Evolutionary conservation across 1,140 invertebrate genomes (phyloP), one percentile per base, ranked within the genome.

Genomic region (Pachyrhynchus sulphureomaculatus): DNA sequence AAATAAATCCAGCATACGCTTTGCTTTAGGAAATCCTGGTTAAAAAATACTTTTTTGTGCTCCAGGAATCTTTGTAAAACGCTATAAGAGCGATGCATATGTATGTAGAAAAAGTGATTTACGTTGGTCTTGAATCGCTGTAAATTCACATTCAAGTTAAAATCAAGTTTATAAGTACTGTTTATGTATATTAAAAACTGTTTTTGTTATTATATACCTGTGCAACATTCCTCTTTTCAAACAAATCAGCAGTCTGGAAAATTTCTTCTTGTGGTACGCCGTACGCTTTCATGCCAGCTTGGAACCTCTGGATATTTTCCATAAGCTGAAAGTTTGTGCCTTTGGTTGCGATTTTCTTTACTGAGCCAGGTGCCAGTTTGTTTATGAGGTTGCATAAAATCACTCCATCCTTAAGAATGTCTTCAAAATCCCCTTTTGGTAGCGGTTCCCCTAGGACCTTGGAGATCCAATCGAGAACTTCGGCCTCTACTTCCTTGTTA

Each of bases 281-380:
- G 73, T 97, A 97, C 60, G 90, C 89, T 78, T 93, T 95, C 34
- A 91, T 86, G 0, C 91, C 94, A 13, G 91, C 90, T 81, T 98
- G 95, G 82, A 98, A 98, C 86, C 91, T 87, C 77, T 96, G 92
- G 70, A 98, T 91, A 76, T 99, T 99, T 79, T 99, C 95, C 95
- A 99, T 98, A 64, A 99, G 82, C 69, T 97, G 95, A 79, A 99
- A 99, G 68, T 96, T 96, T 20, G 94, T 95, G 68, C 96, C 96
- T 70, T 90, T 93, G 37, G 89, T 86, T 78, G 98, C 95, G 60
- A 98, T 98, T 78, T 98, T 98, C 75, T 95, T 96, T 0, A 99
- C 90, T 2, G 90, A 92, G n/a, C 91, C 93, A 1, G 96, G 95
- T 1, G 87, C 83, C 49, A 99, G 81, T 82, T 97, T 96, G 79